These are phyloP conservation scores for Hirudinaria manillensis DNA, from an alignment of 2,888 invertebrate species.

Conservation along the genomic window DNA sequence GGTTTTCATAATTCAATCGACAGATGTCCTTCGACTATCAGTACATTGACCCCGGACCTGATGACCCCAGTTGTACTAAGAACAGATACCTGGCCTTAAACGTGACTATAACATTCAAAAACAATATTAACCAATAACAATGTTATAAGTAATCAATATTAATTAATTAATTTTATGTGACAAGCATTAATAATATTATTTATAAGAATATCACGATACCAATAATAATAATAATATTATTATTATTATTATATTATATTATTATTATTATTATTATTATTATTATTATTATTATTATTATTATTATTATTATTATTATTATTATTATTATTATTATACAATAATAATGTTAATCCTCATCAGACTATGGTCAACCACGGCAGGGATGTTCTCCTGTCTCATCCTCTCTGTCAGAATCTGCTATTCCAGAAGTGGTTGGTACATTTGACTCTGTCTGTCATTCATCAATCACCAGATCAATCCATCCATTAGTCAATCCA, in stretches of 20 bases:
- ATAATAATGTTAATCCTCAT: not conserved
- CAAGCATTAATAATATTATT: not conserved
- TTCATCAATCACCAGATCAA: not conserved
- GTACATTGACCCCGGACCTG: slow-evolving; percentile 42
- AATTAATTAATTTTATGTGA: no score
- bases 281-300: not conserved
- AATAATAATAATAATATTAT: not conserved
- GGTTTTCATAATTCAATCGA: no score
- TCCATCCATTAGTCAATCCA: not conserved
- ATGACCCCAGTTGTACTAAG: slow-evolving; percentile 34
- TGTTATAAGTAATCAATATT: no score
- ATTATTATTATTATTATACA: not conserved
- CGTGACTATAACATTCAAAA: slow-evolving; percentile 34
- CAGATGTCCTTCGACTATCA: slow-evolving; percentile 42
- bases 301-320: not conserved
- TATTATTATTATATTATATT: not conserved
- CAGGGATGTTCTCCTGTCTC: slow-evolving; percentile 74
- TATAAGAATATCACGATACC: not conserved
- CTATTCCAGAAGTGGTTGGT: slow-evolving; percentile 78
- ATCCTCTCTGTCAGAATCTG: slow-evolving; percentile 79
- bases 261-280: not conserved
- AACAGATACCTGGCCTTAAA: slow-evolving; percentile 41
- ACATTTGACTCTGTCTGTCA: not conserved
- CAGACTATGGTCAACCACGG: slow-evolving; percentile 85
- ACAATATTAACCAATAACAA: no score